These are phyloP conservation scores for Eulemur albifrons DNA, from an alignment of 2,797 vertebrate species.

Conservation along the genomic window DNA sequence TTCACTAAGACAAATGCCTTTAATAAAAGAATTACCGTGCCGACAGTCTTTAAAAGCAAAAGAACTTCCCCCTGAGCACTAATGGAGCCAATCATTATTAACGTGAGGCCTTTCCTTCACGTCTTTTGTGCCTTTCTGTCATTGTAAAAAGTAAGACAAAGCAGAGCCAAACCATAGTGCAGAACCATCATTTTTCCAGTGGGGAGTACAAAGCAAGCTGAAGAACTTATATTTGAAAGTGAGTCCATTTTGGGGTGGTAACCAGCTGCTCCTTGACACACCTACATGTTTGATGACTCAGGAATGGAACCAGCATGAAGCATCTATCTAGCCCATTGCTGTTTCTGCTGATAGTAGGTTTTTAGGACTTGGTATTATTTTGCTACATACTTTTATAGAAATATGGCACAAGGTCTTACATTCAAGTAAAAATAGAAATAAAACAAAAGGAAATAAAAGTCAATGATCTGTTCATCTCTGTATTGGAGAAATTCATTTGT, in stretches of 20 bases:
- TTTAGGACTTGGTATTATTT: conserved; percentile 14
- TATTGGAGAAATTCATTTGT: conserved; percentile 21
- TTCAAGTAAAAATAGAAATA: conserved; percentile 18
- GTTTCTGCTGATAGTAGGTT: not conserved
- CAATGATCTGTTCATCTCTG: not conserved
- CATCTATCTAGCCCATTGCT: not conserved
- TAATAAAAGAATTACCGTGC: conserved; percentile 38
- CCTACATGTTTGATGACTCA: not conserved
- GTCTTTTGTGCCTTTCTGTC: not conserved
- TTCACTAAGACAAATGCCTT: conserved; percentile 40
- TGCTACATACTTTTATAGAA: not conserved
- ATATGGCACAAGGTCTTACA: conserved; percentile 8
- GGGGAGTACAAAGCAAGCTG: not conserved
- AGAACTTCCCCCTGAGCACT: not conserved
- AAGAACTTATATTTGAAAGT: not conserved
- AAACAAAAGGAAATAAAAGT: conserved; percentile 45
- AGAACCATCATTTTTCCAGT: not conserved
- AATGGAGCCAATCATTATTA: not conserved
- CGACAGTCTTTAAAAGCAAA: not conserved
- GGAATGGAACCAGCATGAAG: not conserved
- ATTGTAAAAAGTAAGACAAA: not conserved
- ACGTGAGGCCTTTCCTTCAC: not conserved
- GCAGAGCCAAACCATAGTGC: not conserved
- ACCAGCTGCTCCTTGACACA: not conserved
- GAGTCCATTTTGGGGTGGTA: not conserved